Conservation (phyloP, 2,888 invertebrate genomes). For the Andrena flavipes region DNA sequence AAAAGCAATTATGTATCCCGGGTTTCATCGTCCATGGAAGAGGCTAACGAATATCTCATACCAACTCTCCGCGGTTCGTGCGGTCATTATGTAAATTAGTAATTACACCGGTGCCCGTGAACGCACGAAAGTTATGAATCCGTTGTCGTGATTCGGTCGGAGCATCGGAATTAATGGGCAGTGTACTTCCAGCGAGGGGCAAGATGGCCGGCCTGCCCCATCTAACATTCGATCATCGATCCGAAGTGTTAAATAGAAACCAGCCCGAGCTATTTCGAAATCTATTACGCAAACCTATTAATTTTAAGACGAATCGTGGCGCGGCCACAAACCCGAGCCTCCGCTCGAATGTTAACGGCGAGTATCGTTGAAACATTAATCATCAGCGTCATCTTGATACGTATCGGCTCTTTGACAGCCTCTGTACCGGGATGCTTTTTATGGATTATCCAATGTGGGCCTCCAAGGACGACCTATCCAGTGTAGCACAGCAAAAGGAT, state of each 20-base stretch:
- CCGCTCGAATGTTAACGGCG: slow-evolving; percentile 16
- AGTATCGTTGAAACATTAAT: slow-evolving; percentile 48
- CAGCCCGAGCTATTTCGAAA: slow-evolving; percentile 22
- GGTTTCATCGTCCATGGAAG: slow-evolving; percentile 10
- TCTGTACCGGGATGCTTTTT: slow-evolving; percentile 35
- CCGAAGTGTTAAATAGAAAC: slow-evolving; percentile 24
- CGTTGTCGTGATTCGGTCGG: slow-evolving; percentile 26
- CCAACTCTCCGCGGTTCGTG: slow-evolving; percentile 42
- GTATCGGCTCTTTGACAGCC: slow-evolving; percentile 48
- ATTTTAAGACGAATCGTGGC: slow-evolving; percentile 38
- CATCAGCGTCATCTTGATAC: slow-evolving; percentile 53
- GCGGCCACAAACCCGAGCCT: background rate
- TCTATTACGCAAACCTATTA: slow-evolving; percentile 60
- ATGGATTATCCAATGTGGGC: slow-evolving; percentile 22
- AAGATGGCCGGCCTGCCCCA: background rate
- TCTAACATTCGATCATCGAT: background rate
- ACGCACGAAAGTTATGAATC: slow-evolving; percentile 43
- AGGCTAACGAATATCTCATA: slow-evolving; percentile 20
- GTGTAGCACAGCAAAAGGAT: background rate
- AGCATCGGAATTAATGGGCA: slow-evolving; percentile 15
- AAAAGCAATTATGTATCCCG: slow-evolving; percentile 28
- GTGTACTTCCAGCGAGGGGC: slow-evolving; percentile 17
- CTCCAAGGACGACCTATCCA: slow-evolving; percentile 15
- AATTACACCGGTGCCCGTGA: slow-evolving; percentile 62
- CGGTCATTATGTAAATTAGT: slow-evolving; percentile 74